These are phyloP conservation scores for Papilio protenor DNA, from an alignment of 2,888 invertebrate species.

Conservation along the genomic window DNA sequence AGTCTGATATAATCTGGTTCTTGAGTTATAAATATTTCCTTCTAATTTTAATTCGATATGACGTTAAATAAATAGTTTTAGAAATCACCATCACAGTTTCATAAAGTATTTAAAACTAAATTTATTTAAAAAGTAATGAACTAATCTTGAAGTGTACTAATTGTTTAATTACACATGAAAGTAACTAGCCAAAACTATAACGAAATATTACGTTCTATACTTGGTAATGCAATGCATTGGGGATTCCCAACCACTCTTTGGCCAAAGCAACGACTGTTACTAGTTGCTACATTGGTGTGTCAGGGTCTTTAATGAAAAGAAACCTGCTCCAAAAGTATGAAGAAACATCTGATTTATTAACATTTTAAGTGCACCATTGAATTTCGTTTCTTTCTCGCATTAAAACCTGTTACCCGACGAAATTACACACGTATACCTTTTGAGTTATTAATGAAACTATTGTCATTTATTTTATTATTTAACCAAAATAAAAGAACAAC, in stretches of 20 bases:
- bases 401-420: neutral
- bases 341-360: conserved; percentile 6
- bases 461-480: neutral
- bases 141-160: neutral
- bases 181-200: neutral
- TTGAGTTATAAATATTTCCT: no score
- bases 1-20: no score
- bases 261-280: neutral
- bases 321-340: conserved; percentile 3
- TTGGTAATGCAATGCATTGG: conserved; percentile 21
- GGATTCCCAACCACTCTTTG: conserved; percentile 6
- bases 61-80: no score
- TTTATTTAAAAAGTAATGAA: neutral
- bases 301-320: conserved; percentile 14
- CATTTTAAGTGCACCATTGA: conserved; percentile 1
- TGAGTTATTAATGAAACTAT: no score
- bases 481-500: neutral
- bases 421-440: neutral
- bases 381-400: neutral
- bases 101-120: no score
- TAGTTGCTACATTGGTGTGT: conserved; percentile 14
- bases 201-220: neutral
- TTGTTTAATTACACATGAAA: neutral
- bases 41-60: no score
- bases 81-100: no score